Conservation (phyloP, 2,113 vertebrate species). For the Odontesthes bonariensis region DNA sequence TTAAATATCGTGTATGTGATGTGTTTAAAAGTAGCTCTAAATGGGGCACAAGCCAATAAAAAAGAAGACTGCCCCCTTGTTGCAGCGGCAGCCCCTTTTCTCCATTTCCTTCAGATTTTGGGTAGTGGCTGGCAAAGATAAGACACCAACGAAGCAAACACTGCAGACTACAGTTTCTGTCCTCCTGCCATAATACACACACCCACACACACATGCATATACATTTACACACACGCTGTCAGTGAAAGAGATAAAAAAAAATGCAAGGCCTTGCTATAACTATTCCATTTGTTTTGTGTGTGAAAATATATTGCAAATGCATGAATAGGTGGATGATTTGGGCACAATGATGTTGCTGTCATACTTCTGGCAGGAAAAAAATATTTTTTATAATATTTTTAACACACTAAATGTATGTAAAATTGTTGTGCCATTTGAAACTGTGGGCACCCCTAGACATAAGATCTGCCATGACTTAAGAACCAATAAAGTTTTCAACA, state of each 20-base stretch:
- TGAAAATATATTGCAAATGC: slow-evolving; percentile 7
- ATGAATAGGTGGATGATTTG: slow-evolving; percentile 12
- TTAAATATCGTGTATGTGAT: slow-evolving; percentile 17
- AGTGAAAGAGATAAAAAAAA: not conserved
- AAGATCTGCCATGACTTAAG: no score
- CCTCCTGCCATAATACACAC: not conserved
- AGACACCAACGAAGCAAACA: slow-evolving; percentile 51
- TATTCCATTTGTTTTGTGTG: not conserved
- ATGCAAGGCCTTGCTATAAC: not conserved
- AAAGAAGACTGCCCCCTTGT: not conserved
- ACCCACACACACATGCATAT: not conserved
- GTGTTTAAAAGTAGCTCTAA: slow-evolving; percentile 23
- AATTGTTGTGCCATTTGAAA: no score
- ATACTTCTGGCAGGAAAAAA: no score
- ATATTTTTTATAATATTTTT: no score
- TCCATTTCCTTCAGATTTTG: slow-evolving; percentile 6
- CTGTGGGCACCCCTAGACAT: no score
- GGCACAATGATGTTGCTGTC: not conserved
- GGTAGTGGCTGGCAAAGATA: slow-evolving; percentile 52
- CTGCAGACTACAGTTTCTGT: slow-evolving; percentile 8
- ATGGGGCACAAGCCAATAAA: slow-evolving; percentile 17
- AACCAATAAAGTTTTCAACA: no score
- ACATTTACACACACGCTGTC: not conserved
- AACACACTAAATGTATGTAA: no score
- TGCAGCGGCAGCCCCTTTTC: slow-evolving; percentile 16